These are phyloP conservation scores for Bombus cullumanus DNA, from an alignment of 1,140 invertebrate genomes.

Conservation along the genomic window DNA sequence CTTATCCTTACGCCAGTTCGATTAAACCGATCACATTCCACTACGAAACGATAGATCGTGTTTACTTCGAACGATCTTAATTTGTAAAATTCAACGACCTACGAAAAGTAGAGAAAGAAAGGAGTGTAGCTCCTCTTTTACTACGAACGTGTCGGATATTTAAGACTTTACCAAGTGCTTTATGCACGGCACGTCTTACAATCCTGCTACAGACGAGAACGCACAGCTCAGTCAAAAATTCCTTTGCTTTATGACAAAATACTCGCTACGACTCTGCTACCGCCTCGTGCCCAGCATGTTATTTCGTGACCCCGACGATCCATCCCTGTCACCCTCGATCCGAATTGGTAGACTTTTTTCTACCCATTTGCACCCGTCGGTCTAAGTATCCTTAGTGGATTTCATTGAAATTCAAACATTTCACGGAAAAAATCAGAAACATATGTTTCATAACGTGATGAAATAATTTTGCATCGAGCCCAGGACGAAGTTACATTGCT, in stretches of 20 bases:
- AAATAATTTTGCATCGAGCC: neutral
- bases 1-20: neutral
- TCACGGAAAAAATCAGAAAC: neutral
- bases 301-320: neutral
- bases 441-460: neutral
- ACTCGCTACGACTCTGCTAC: slow-evolving; percentile 29
- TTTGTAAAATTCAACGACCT: neutral
- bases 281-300: slow-evolving; percentile 30
- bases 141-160: slow-evolving; percentile 12
- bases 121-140: neutral
- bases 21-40: neutral
- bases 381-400: neutral
- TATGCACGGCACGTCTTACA: slow-evolving; percentile 7
- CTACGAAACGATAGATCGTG: neutral
- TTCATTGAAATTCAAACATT: neutral
- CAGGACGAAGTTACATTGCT: neutral
- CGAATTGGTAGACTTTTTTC: neutral
- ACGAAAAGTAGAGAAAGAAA: neutral
- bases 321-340: neutral
- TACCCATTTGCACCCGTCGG: neutral
- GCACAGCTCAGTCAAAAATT: slow-evolving; percentile 47
- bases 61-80: neutral
- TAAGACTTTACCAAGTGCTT: slow-evolving; percentile 33
- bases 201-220: neutral
- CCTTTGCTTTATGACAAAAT: slow-evolving; percentile 50